Conservation (phyloP, 2,888 invertebrate genomes). For the Carterocephalus palaemon region DNA sequence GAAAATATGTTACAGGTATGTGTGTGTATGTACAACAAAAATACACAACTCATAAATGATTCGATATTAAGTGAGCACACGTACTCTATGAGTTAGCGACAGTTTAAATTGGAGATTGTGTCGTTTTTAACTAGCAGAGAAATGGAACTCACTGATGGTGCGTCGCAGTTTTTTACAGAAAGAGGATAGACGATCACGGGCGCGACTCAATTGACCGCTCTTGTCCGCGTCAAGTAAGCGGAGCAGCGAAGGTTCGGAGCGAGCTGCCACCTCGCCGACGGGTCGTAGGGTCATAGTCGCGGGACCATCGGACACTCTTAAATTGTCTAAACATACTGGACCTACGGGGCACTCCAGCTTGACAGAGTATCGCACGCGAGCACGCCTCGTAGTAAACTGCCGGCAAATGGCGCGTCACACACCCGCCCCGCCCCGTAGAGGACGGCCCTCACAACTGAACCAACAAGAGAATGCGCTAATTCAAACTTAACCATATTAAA, state of each 20-base stretch:
- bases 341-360: slow-evolving; percentile 74
- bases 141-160: slow-evolving; percentile 68
- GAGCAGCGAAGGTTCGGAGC: slow-evolving; percentile 67
- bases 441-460: slow-evolving; percentile 45
- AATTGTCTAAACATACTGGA: slow-evolving; percentile 75
- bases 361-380: slow-evolving; percentile 66
- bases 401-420: slow-evolving; percentile 45
- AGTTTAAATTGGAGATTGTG: slow-evolving; percentile 11
- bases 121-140: slow-evolving; percentile 16
- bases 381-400: slow-evolving; percentile 68
- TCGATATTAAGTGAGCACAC: slow-evolving; percentile 12
- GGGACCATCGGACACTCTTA: slow-evolving; percentile 64
- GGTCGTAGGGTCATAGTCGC: slow-evolving; percentile 57
- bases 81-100: slow-evolving; percentile 11
- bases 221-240: slow-evolving; percentile 67
- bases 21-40: slow-evolving; percentile 34
- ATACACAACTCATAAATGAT: slow-evolving; percentile 21
- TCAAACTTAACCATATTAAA: slow-evolving; percentile 45
- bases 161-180: slow-evolving; percentile 75
- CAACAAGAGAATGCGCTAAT: slow-evolving; percentile 51
- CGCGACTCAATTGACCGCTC: slow-evolving; percentile 66
- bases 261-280: slow-evolving; percentile 60
- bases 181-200: slow-evolving; percentile 66
- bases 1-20: slow-evolving; percentile 45
- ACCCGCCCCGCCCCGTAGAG: slow-evolving; percentile 47